A percentile compares a stretch with the other conserved stretches of the same genome.
phyloP scores from a whole-genome alignment of 2,888 invertebrate genomes.

The Tinea semifulvella region DNA sequence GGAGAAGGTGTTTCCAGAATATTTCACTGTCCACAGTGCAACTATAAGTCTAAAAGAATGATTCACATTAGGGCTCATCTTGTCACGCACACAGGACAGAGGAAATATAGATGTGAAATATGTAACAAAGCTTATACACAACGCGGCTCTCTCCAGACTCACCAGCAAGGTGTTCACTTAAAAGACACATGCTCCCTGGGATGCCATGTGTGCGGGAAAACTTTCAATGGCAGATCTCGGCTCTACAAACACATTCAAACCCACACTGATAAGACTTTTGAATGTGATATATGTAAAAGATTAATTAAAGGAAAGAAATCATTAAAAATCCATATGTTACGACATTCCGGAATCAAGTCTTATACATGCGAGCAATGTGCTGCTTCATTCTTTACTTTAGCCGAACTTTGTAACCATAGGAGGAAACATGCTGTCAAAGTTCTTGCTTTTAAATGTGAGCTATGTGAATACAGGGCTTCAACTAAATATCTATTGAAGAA shows the following conservation, averaged over 20 bases:
- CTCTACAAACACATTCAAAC: constrained; percentile 9
- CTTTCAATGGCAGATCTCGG: constrained; percentile 8
- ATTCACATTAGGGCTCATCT: constrained; percentile 5
- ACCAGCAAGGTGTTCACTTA: constrained; percentile 1
- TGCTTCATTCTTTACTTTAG: constrained; percentile 34
- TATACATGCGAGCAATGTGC: constrained; percentile 46
- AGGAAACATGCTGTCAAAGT: constrained; percentile 5
- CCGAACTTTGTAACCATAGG: constrained; percentile 41
- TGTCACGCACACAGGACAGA: constrained; percentile 9
- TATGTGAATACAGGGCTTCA: constrained; percentile 9
- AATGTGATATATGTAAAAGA: constrained; percentile 13
- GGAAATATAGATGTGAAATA: constrained; percentile 5
- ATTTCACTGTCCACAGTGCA: constrained; percentile 36
- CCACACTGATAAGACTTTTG: not conserved
- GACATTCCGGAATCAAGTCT: constrained; percentile 38
- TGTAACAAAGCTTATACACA: constrained; percentile 12
- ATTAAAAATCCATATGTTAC: constrained; percentile 30
- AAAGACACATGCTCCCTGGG: not conserved
- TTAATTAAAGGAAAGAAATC: constrained; percentile 11
- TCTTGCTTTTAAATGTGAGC: constrained; percentile 5
- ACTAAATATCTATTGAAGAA: constrained; percentile 5
- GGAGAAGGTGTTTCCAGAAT: constrained; percentile 33
- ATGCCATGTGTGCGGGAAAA: constrained; percentile 13
- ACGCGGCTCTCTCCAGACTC: not conserved
- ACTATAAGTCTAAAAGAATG: constrained; percentile 30